Base-by-base conservation (phyloP, 1,140 invertebrate genomes). In the Panulirus ornatus region DNA sequence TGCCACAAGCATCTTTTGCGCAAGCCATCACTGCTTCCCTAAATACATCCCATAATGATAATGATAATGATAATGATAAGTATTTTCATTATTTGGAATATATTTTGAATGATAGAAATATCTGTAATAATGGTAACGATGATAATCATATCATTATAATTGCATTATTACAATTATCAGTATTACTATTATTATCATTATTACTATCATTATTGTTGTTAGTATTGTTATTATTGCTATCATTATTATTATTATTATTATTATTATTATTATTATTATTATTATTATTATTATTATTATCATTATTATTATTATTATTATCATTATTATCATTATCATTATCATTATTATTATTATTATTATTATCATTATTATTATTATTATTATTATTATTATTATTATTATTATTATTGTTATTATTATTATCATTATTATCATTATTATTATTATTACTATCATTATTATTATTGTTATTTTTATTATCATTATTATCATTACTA, bases 161-260 rank as follows among this genome's bases (percentile, higher is more conserved):
- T 42, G 16, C 38, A 38, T 40, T 78, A 78, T 40, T 78, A 40
- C 38, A 34, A 78, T 78, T 78, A 78, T 78, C 38, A 78, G 16
- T 78, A 78, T 78, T 42, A 78, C 11, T 78, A 40, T 78, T 78
- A 78, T 78, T 78, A 78, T 78, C 38, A 78, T 78, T 78, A 78
- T 78, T 42, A 78, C 38, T 78, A 78, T 78, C 38, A 78, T 78
- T 78, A 78, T 78, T 78, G 38, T 78, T 78, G 38, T 78, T 78
- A 78, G 16, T 78, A 38, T 78, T 78, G 38, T 78, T 78, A 78
- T 42, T 78, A 40, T 78, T 78, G 38, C 38, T 78, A 78, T 78
- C 27, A 78, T 14, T 78, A 78, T 78, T 42, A 78, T 78, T 78
- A 78, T 78, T 78, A 78, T 78, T 42, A 78, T 38, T 78, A 78